A percentile compares a stretch with the other conserved stretches of the same genome.
Conservation (phyloP, 2,888 invertebrate genomes). For the Blastobasis adustella region DNA sequence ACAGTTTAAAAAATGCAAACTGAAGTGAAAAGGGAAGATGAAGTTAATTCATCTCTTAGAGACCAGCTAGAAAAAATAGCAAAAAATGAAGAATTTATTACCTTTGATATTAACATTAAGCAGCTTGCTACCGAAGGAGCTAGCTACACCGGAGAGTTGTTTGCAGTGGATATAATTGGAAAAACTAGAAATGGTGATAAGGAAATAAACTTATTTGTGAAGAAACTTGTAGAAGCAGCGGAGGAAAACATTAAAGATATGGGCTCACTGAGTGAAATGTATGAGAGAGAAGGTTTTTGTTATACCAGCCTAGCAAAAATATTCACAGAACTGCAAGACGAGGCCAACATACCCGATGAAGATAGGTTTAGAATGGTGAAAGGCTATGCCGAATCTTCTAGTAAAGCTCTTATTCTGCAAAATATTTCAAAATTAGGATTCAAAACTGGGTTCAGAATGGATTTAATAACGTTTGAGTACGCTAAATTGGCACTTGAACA, state of each 20-base stretch:
- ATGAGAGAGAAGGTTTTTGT: constrained; percentile 11
- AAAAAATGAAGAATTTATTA: too few species aligned
- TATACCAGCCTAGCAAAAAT: constrained; percentile 35
- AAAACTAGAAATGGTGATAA: neutral
- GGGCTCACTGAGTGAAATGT: neutral
- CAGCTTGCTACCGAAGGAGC: neutral
- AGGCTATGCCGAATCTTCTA: constrained; percentile 28
- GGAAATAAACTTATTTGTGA: neutral
- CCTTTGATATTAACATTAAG: neutral
- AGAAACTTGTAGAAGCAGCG: neutral
- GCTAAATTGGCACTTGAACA: neutral
- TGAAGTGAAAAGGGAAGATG: too few species aligned
- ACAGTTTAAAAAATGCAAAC: too few species aligned
- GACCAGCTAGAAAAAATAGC: too few species aligned
- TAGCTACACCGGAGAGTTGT: constrained; percentile 1
- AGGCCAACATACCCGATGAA: constrained; percentile 26
- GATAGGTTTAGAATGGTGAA: constrained; percentile 34
- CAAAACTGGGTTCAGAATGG: neutral
- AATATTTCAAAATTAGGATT: neutral
- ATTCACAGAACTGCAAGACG: constrained; percentile 32
- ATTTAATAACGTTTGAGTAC: neutral
- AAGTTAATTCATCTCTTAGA: too few species aligned
- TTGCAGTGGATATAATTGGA: neutral
- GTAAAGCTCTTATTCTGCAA: constrained; percentile 12
- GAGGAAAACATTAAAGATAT: neutral